Evolutionary conservation across 2,888 invertebrate species (phyloP), one percentile per base, ranked within the genome.

Genomic region (Stegophylla sp.): DNA sequence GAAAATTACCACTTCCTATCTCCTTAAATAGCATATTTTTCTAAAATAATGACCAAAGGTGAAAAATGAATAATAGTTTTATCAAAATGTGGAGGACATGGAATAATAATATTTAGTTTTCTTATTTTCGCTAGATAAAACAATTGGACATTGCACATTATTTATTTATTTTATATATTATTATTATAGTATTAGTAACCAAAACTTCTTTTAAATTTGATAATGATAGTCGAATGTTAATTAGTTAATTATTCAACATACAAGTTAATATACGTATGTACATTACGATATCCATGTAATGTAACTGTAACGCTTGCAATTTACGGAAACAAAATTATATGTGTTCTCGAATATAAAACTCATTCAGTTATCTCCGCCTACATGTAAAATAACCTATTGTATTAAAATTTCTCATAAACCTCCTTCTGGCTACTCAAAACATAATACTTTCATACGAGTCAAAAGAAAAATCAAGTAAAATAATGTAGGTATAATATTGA

Each of bases 91-190:
- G 12, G 48, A 69, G 48, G 48, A 12, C n/a, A 69, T 51, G 34
- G 28, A 69, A 51, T n/a, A 69, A 7, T 69, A 13, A n/a, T 51
- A 28, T 51, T 48, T 51, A 48, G 26, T 48, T 15, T 10, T 51
- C 12, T 12, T 67, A 28, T 51, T 28, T 69, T 69, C 4, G n/a
- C n/a, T 28, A 69, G 69, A 69, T 69, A 51, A 69, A 69, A 69
- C 28, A 5, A 17, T 51, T 51, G 51, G 17, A 69, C 69, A 51
- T 69, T 69, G 51, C 28, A 69, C 69, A 69, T 51, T 51, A 48
- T 51, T 69, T 69, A 26, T 12, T 51, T 51, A 17, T 4, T 17
- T 51, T 4, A 17, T 51, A 51, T 51, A 51, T 17, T 17, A n/a
- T 26, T 23, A 17, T 12, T 23, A 12, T 20, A 28, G 15, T 61